These are phyloP conservation scores for Myotis brandtii DNA, from an alignment of 2,113 vertebrate species.

Conservation along the genomic window DNA sequence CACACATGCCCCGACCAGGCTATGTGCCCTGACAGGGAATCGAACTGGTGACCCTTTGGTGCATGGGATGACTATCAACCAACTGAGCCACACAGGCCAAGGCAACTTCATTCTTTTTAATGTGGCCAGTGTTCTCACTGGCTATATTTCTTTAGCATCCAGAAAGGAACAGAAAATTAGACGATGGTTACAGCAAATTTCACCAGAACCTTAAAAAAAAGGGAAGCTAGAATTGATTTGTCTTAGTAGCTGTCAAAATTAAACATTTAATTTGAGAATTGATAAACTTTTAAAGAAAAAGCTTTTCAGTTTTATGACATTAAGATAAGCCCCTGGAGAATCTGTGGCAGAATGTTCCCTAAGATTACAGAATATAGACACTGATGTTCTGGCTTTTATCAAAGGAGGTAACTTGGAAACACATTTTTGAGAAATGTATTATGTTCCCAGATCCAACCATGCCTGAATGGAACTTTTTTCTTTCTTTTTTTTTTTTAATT, in stretches of 20 bases:
- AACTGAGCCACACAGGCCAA: background rate
- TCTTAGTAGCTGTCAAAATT: background rate
- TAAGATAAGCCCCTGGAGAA: constrained; percentile 27
- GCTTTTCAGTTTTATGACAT: constrained; percentile 10
- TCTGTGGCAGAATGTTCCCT: background rate
- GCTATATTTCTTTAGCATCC: background rate
- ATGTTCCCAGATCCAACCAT: constrained; percentile 68
- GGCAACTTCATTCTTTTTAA: background rate
- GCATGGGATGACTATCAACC: background rate
- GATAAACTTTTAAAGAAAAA: background rate
- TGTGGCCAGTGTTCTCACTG: background rate
- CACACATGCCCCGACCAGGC: too few species aligned
- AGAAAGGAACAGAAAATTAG: background rate
- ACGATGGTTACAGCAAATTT: background rate
- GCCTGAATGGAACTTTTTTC: constrained; percentile 68
- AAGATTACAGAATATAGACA: constrained; percentile 72
- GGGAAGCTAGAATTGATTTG: background rate
- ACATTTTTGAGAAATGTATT: constrained; percentile 75
- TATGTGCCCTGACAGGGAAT: background rate
- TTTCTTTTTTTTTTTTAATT: background rate
- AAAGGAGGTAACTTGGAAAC: constrained; percentile 73
- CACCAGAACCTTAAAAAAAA: background rate
- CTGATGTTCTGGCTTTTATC: constrained; percentile 80
- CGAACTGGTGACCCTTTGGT: background rate
- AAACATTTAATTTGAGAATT: background rate